A percentile compares a stretch with the other conserved stretches of the same genome.
phyloP scores from a whole-genome alignment of 2,888 invertebrate genomes.

The Spodoptera littoralis region DNA sequence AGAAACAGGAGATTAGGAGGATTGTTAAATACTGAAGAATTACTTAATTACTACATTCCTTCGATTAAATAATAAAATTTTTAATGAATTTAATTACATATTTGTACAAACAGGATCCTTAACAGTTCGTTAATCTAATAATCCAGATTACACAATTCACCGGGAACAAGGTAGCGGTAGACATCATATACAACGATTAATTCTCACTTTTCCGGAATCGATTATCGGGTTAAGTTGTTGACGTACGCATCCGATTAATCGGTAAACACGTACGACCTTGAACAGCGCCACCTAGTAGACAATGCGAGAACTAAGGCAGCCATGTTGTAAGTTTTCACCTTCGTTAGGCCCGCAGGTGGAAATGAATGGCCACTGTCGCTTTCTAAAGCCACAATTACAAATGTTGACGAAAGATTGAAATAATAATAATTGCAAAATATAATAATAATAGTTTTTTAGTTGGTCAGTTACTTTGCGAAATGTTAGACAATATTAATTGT shows the following conservation, averaged over 20 bases:
- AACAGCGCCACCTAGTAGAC: constrained; percentile 57
- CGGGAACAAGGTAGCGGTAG: constrained; percentile 39
- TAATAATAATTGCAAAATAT: constrained; percentile 50
- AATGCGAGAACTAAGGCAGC: constrained; percentile 49
- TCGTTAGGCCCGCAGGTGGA: constrained; percentile 68
- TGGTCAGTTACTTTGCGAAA: constrained; percentile 26
- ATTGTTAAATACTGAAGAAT: no score
- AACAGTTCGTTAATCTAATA: constrained; percentile 25
- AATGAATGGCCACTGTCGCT: constrained; percentile 76
- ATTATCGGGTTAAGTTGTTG: constrained; percentile 59
- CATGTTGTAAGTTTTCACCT: constrained; percentile 73
- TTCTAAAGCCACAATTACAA: constrained; percentile 66
- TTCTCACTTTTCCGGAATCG: constrained; percentile 60
- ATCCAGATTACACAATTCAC: constrained; percentile 32
- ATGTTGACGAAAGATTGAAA: constrained; percentile 45
- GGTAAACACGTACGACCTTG: constrained; percentile 70
- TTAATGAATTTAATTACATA: neutral
- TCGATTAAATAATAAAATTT: neutral
- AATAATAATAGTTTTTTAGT: constrained; percentile 46
- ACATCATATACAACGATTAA: constrained; percentile 28
- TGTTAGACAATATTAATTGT: constrained; percentile 29
- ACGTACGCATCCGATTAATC: constrained; percentile 66
- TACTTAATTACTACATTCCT: constrained; percentile 1
- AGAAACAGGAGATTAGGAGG: no score
- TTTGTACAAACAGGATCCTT: constrained; percentile 13